Evolutionary conservation across 2,797 vertebrate species (phyloP).

Genomic region (Micrastur ruficollis): DNA sequence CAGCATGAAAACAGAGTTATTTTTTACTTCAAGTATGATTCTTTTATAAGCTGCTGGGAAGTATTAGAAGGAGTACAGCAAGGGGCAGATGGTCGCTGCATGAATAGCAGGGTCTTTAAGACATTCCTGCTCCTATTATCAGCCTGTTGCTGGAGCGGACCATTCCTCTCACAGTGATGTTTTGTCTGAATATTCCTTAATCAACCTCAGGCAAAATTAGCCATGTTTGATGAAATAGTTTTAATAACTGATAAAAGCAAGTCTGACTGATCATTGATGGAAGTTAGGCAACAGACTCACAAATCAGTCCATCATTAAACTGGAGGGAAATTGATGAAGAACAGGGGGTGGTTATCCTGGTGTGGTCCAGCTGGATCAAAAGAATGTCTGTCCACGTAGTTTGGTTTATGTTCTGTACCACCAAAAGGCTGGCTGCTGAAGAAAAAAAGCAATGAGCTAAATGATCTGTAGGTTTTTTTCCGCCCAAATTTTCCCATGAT

Average conservation of each 20-base stretch:
- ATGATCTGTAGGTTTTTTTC: neutral
- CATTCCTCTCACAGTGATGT: neutral
- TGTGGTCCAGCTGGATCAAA: neutral
- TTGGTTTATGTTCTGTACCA: neutral
- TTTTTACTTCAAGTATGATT: neutral
- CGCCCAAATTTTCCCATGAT: neutral
- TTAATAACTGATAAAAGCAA: neutral
- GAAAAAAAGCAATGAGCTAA: neutral
- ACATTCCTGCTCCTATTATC: neutral
- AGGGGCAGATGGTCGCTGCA: neutral
- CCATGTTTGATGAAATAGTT: neutral
- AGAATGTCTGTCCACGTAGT: neutral
- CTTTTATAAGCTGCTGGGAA: neutral
- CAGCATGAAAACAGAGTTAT: neutral
- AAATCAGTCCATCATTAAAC: neutral
- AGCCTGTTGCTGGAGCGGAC: neutral
- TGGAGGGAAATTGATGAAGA: neutral
- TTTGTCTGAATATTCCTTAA: neutral
- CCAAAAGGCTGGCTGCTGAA: accelerated
- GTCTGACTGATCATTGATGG: neutral
- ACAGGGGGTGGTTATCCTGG: neutral
- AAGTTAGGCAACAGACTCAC: neutral
- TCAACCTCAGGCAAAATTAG: neutral
- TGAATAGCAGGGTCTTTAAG: neutral
- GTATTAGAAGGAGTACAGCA: neutral